Conservation (phyloP, 2,797 vertebrate genomes). For the Scolopax rusticola region DNA sequence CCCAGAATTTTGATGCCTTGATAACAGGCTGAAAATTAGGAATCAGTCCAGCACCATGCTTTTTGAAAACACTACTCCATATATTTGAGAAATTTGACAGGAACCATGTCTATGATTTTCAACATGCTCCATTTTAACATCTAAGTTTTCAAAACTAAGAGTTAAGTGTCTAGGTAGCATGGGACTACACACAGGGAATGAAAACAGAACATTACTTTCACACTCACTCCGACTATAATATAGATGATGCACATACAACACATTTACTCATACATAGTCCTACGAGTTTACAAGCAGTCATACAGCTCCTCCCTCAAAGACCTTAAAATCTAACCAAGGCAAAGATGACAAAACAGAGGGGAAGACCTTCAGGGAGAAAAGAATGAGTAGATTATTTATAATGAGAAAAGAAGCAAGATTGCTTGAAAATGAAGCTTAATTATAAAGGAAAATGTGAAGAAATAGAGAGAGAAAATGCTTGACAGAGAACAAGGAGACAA, state of each 20-base stretch:
- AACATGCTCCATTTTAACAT: neutral
- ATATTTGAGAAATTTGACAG: neutral
- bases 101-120: neutral
- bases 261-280: neutral
- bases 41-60: neutral
- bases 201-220: neutral
- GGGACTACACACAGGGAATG: neutral
- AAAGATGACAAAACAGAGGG: neutral
- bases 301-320: neutral
- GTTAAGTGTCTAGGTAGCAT: neutral
- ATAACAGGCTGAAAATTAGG: neutral
- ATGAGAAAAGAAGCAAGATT: slow-evolving; percentile 1
- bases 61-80: neutral
- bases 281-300: neutral
- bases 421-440: slow-evolving; percentile 31
- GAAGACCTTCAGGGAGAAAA: neutral
- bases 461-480: neutral
- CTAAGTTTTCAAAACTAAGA: neutral
- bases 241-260: neutral
- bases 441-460: slow-evolving; percentile 3
- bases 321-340: neutral
- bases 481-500: slow-evolving; percentile 25
- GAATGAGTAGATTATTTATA: neutral
- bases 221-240: too few species aligned
- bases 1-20: neutral